phyloP scores from a whole-genome alignment of 2,888 invertebrate species.

The Watsonalla cultraria region DNA sequence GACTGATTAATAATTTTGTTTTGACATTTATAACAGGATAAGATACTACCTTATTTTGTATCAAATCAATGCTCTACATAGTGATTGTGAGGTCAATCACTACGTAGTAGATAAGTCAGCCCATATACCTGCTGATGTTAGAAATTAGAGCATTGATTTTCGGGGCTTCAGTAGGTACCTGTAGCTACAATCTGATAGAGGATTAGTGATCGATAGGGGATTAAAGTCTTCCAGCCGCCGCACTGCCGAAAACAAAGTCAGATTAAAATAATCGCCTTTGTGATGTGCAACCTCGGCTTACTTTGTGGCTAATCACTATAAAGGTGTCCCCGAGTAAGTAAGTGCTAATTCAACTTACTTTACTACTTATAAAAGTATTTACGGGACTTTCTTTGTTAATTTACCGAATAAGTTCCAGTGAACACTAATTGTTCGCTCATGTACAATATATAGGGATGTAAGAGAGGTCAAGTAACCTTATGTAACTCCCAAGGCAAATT shows the following conservation, averaged over 20 bases:
- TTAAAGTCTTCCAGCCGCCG: conserved; percentile 37
- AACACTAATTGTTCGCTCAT: too few relatives aligned
- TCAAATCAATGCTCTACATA: too few relatives aligned
- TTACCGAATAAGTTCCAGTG: too few relatives aligned
- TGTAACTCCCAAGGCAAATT: too few relatives aligned
- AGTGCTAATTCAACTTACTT: background rate
- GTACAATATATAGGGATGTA: too few relatives aligned
- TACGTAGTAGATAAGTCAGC: background rate
- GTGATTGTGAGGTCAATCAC: too few relatives aligned
- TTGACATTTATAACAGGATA: too few relatives aligned
- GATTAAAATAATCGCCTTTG: conserved; percentile 57
- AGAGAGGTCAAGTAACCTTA: too few relatives aligned
- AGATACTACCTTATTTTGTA: too few relatives aligned
- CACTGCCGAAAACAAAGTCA: conserved; percentile 39
- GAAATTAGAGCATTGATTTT: background rate
- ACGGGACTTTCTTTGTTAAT: too few relatives aligned
- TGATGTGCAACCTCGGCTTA: conserved; percentile 33
- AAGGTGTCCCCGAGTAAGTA: background rate
- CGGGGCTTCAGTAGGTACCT: conserved; percentile 14
- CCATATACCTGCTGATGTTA: background rate
- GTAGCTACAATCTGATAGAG: conserved; percentile 9
- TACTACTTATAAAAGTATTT: too few relatives aligned
- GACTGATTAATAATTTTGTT: too few relatives aligned
- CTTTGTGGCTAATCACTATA: conserved; percentile 15
- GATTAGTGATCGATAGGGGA: conserved; percentile 43